Evolutionary conservation across 2,797 vertebrate species (phyloP), one percentile per base, ranked within the genome.

Genomic region (Columba guinea): DNA sequence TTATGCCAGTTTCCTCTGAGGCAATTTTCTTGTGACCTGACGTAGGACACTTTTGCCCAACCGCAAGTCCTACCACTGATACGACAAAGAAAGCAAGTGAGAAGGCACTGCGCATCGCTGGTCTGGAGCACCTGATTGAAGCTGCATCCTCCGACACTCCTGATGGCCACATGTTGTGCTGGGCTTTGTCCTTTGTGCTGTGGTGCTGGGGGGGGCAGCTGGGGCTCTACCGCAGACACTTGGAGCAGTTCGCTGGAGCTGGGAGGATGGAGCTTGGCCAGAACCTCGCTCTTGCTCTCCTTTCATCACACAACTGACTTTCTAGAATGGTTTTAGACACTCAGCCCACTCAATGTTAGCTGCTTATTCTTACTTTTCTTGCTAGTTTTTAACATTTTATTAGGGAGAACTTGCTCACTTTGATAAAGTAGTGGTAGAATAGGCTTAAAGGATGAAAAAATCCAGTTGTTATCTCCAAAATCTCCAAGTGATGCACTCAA

Each of bases 141-240:
- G 32, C 41, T 53, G 27, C 1, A 1, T 23, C 39, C n/a, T 48
- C 11, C 0, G 1, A 27, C 17, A 16, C 48, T 67, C 39, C 30
- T 22, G 9, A 46, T 4, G 10, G 34, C 39, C 21, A 11, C 48
- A 2, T 6, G 21, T 30, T 58, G 46, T 59, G 53, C 34, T 48
- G 67, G 48, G 11, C 13, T 39, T 73, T 59, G 23, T 74, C 16
- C 52, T 52, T 3, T 26, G 20, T 56, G 39, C 69, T 30, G 19
- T 28, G 28, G 39, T 16, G 14, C 34, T 32, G 21, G 35, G 3
- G 35, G 27, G 64, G 51, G 63, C 49, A 49, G 37, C 52, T 41
- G 2, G 12, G 15, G 17, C 17, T 59, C 20, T 28, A 14, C 24
- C 13, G 5, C 9, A 9, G 59, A 52, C 7, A 1, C 13, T 53